Conservation (phyloP, 2,113 vertebrate genomes). For the Phyllostomus discolor region DNA sequence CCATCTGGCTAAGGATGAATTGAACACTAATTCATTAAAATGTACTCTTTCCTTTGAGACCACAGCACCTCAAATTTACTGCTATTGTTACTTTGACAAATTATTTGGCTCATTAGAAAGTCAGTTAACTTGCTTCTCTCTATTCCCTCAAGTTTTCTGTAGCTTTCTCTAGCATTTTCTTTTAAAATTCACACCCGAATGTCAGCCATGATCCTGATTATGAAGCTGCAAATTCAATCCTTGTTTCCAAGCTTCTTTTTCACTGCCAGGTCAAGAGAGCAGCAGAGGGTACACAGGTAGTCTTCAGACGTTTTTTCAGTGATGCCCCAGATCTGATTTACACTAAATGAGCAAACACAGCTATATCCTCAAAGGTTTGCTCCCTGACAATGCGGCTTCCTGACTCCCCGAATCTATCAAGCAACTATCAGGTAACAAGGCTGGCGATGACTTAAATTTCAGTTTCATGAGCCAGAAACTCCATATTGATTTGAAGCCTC, state of each 20-base stretch:
- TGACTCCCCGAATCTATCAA: not conserved
- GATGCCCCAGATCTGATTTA: not conserved
- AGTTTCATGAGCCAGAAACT: slow-evolving; percentile 43
- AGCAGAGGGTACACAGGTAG: not conserved
- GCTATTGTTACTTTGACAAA: slow-evolving; percentile 52
- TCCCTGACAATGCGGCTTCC: not conserved
- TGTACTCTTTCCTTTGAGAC: slow-evolving; percentile 14
- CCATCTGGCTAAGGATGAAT: not conserved
- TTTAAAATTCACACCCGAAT: not conserved
- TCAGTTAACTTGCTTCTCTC: slow-evolving; percentile 26
- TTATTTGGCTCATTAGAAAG: slow-evolving; percentile 59
- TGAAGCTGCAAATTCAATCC: slow-evolving; percentile 17
- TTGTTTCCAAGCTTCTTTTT: not conserved
- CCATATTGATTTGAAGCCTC: not conserved
- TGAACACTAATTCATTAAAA: slow-evolving; percentile 48
- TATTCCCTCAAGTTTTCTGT: not conserved
- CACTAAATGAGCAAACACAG: not conserved
- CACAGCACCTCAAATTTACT: slow-evolving; percentile 13
- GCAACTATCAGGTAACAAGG: not conserved
- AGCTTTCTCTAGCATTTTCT: slow-evolving; percentile 25
- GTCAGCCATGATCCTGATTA: not conserved
- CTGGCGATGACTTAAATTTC: slow-evolving; percentile 16
- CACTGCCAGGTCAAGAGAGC: not conserved
- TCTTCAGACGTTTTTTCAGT: not conserved
- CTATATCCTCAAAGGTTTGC: not conserved